Evolutionary conservation across 2,797 vertebrate genomes (phyloP).

Genomic region (Epinephelus malabaricus): DNA sequence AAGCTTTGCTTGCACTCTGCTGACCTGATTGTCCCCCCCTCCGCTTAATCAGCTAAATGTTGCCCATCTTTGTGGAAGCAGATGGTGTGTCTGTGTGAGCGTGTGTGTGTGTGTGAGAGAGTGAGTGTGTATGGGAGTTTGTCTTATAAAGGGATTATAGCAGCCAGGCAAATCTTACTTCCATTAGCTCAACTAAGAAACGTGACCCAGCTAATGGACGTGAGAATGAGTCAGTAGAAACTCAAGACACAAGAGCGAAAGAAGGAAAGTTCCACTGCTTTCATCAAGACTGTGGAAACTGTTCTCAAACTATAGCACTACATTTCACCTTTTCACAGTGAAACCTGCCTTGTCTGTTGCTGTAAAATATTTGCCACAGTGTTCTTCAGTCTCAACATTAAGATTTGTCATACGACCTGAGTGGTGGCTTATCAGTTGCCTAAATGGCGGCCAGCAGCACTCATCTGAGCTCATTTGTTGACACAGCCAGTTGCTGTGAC

Average conservation of each 20-base stretch:
- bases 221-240: slow-evolving; percentile 34
- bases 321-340: background rate
- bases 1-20: slow-evolving; percentile 56
- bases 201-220: slow-evolving; percentile 53
- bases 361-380: background rate
- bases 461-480: background rate
- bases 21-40: slow-evolving; percentile 58
- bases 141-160: slow-evolving; percentile 70
- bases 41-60: slow-evolving; percentile 72
- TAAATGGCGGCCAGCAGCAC: background rate
- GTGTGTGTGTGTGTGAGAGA: slow-evolving; percentile 4
- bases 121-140: slow-evolving; percentile 2
- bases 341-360: background rate
- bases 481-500: background rate
- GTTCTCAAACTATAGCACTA: background rate
- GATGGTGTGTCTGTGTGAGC: slow-evolving; percentile 45
- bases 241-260: background rate
- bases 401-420: background rate
- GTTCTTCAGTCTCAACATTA: background rate
- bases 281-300: background rate
- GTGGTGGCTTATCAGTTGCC: background rate
- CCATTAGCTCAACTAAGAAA: slow-evolving; percentile 58
- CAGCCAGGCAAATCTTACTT: slow-evolving; percentile 63
- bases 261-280: slow-evolving; percentile 13
- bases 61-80: slow-evolving; percentile 55